These are phyloP conservation scores for Macrotis lagotis DNA, from an alignment of 2,113 vertebrate species.

Conservation along the genomic window DNA sequence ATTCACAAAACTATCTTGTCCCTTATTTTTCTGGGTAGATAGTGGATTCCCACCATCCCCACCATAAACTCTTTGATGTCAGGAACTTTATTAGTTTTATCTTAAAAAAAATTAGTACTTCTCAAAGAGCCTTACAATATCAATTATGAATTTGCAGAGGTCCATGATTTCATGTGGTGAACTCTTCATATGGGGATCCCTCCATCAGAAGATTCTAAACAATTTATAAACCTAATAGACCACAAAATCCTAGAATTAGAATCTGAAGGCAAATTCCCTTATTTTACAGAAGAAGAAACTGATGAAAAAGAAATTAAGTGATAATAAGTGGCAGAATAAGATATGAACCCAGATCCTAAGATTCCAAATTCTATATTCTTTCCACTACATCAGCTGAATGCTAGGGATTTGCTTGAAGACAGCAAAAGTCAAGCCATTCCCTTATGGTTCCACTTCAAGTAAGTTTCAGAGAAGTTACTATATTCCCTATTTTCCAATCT, in stretches of 20 bases:
- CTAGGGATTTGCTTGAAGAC: background rate
- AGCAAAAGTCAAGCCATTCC: background rate
- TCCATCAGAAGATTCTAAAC: background rate
- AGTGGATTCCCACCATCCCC: background rate
- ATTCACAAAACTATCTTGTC: background rate
- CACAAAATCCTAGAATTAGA: background rate
- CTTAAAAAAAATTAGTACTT: background rate
- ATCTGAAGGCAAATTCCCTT: background rate
- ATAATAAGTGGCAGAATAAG: background rate
- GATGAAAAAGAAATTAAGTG: background rate
- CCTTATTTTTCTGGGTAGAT: background rate
- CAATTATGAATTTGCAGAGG: background rate
- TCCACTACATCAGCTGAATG: background rate
- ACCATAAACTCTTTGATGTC: background rate
- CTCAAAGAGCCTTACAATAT: background rate
- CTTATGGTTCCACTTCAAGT: background rate
- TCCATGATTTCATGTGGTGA: background rate
- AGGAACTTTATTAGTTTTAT: background rate
- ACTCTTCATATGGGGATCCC: background rate
- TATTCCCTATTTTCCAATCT: background rate
- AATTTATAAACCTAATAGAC: background rate
- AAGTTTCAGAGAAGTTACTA: background rate
- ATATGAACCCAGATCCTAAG: background rate
- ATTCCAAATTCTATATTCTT: conserved; percentile 10
- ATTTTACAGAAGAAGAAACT: conserved; percentile 13